phyloP scores from a whole-genome alignment of 1,140 invertebrate genomes.

The Anastrepha obliqua region DNA sequence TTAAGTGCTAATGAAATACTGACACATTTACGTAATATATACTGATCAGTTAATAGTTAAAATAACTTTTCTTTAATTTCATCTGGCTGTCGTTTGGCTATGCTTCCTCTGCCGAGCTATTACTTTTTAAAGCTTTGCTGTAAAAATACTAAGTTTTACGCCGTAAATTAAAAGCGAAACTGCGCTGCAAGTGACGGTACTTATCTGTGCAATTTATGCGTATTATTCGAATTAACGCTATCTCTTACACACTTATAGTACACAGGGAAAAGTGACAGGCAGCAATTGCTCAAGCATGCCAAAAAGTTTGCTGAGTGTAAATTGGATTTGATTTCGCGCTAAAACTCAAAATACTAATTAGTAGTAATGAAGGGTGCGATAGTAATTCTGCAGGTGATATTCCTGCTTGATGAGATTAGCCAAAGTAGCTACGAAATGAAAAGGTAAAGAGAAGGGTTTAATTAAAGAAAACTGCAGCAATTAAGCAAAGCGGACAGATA shows the following conservation, averaged over 20 bases:
- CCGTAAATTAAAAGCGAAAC: too few species aligned
- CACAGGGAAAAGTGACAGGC: neutral
- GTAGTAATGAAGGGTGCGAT: neutral
- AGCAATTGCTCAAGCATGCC: neutral
- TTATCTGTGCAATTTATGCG: conserved; percentile 15
- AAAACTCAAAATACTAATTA: conserved; percentile 7
- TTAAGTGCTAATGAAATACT: neutral
- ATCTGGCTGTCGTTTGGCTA: too few species aligned
- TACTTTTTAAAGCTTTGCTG: neutral
- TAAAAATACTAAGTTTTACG: neutral
- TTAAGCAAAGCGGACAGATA: too few species aligned
- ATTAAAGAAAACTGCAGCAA: too few species aligned
- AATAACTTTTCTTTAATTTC: neutral
- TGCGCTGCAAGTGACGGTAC: neutral
- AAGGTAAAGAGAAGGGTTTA: too few species aligned
- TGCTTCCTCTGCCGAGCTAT: too few species aligned
- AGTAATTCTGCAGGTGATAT: neutral
- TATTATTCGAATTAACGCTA: neutral
- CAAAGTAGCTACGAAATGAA: too few species aligned
- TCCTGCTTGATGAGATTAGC: too few species aligned
- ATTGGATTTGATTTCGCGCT: conserved; percentile 4
- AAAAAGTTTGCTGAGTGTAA: conserved; percentile 2
- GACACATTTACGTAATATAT: neutral
- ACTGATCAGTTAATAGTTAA: neutral
- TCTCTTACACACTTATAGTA: neutral